These are phyloP conservation scores for Conops quadrifasciatus DNA, from an alignment of 2,888 invertebrate species.

Conservation along the genomic window DNA sequence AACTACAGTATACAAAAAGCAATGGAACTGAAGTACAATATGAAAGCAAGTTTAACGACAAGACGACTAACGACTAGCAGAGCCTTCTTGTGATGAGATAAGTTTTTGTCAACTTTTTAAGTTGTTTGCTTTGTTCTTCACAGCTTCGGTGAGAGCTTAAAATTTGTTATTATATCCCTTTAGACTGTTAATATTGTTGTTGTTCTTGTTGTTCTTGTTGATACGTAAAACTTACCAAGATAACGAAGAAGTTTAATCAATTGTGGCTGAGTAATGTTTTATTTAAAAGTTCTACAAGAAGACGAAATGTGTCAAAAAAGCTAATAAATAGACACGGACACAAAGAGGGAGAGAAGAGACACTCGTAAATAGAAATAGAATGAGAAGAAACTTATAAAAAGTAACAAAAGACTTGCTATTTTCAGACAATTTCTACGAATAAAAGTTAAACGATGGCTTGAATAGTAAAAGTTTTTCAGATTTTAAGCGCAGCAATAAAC, in stretches of 20 bases:
- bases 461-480: conserved; percentile 22
- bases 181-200: conserved; percentile 27
- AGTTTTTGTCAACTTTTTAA: conserved; percentile 31
- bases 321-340: conserved; percentile 41
- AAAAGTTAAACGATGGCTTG: conserved; percentile 31
- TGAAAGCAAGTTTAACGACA: not conserved
- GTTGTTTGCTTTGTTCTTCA: conserved; percentile 21
- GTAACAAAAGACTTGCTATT: conserved; percentile 44
- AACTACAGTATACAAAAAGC: too few species aligned
- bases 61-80: not conserved
- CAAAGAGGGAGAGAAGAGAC: not conserved
- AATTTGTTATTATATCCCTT: not conserved
- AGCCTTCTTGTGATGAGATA: not conserved
- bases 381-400: not conserved
- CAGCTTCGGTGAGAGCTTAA: not conserved
- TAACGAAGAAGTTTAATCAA: conserved; percentile 11
- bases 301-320: not conserved
- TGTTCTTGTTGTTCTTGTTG: conserved; percentile 36
- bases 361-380: not conserved
- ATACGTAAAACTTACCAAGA: conserved; percentile 43
- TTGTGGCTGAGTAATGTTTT: conserved; percentile 3
- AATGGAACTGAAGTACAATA: not conserved
- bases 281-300: conserved; percentile 12
- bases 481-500: conserved; percentile 17
- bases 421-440: conserved; percentile 51